Percentiles rank a stretch among this genome's conserved stretches.
Conservation (phyloP, 2,888 invertebrate species). For the Eristalis tenax region DNA sequence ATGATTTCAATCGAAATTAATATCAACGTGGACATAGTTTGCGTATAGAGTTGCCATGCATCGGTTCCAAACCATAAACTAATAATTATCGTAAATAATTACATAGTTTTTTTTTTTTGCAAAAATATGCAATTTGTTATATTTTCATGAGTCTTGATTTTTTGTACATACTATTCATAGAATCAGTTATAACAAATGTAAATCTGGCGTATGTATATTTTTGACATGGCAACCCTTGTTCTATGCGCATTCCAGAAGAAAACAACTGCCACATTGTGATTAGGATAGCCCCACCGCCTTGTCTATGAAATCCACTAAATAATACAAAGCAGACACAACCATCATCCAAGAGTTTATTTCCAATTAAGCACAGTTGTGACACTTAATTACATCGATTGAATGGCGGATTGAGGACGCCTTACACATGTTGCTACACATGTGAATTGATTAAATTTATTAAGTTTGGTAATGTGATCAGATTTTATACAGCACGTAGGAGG, state of each 20-base stretch:
- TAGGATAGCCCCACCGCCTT: constrained; percentile 26
- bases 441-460: constrained; percentile 51
- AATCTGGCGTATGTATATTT: background rate
- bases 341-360: constrained; percentile 54
- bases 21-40: constrained; percentile 40
- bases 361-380: constrained; percentile 64
- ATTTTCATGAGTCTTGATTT: background rate
- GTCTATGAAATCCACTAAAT: constrained; percentile 48
- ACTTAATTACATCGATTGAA: constrained; percentile 66
- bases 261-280: constrained; percentile 47
- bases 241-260: constrained; percentile 27
- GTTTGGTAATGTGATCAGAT: constrained; percentile 21
- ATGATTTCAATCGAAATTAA: constrained; percentile 66
- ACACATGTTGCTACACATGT: constrained; percentile 49
- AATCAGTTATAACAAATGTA: background rate
- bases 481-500: background rate
- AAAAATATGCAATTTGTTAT: background rate
- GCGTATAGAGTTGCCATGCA: constrained; percentile 28
- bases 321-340: constrained; percentile 46
- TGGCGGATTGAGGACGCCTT: constrained; percentile 50
- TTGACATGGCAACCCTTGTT: constrained; percentile 21
- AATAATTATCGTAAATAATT: background rate
- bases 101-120: background rate
- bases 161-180: too few species aligned
- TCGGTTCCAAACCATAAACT: background rate